Percentiles rank a stretch among this genome's conserved stretches.
phyloP scores from a whole-genome alignment of 2,797 vertebrate genomes.

The Myripristis jacobus region DNA sequence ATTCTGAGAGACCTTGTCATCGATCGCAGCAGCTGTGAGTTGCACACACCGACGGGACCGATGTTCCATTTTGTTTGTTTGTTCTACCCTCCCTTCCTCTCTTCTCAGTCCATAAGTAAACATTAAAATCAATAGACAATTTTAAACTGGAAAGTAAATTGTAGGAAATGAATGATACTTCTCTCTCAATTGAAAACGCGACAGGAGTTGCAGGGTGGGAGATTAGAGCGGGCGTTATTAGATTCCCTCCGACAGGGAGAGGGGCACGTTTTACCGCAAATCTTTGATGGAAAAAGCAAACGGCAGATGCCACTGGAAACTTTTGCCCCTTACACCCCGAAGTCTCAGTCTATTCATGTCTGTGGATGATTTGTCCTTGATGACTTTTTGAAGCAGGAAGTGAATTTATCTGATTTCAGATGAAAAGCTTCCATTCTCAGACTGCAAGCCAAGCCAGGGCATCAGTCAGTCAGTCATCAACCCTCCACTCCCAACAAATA shows the following conservation, averaged over 20 bases:
- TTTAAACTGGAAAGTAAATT: slow-evolving; percentile 90
- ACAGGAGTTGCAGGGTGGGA: slow-evolving; percentile 75
- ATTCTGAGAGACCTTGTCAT: slow-evolving; percentile 86
- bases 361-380: slow-evolving; percentile 77
- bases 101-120: slow-evolving; percentile 86
- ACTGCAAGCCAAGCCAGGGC: slow-evolving; percentile 38
- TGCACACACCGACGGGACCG: slow-evolving; percentile 73
- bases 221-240: slow-evolving; percentile 79
- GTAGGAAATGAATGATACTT: slow-evolving; percentile 86
- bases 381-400: slow-evolving; percentile 78
- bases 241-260: slow-evolving; percentile 77
- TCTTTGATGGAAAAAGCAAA: slow-evolving; percentile 79
- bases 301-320: slow-evolving; percentile 74
- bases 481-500: slow-evolving; percentile 60
- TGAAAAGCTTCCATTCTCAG: slow-evolving; percentile 63
- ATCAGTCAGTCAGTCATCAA: slow-evolving; percentile 55
- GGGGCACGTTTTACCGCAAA: slow-evolving; percentile 78
- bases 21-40: slow-evolving; percentile 81
- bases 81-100: slow-evolving; percentile 47
- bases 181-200: slow-evolving; percentile 84
- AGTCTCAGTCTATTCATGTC: slow-evolving; percentile 76
- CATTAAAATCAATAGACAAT: slow-evolving; percentile 95
- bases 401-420: slow-evolving; percentile 76
- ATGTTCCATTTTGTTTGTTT: slow-evolving; percentile 81
- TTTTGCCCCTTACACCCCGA: slow-evolving; percentile 70